Conservation (phyloP, 2,888 invertebrate genomes). For the Hetaerina titia region DNA sequence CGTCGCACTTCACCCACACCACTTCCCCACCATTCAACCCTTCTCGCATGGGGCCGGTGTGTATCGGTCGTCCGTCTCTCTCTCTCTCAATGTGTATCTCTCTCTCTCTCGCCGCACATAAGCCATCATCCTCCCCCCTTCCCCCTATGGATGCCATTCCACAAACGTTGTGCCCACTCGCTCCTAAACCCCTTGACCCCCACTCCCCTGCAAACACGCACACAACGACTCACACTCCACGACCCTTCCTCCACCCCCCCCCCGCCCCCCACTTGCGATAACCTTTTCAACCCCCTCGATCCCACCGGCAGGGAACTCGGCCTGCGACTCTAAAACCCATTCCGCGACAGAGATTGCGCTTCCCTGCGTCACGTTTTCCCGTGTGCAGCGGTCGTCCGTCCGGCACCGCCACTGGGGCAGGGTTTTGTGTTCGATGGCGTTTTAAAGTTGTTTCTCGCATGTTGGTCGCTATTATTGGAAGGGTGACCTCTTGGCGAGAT, state of each 20-base stretch:
- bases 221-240: not conserved
- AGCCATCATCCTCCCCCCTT: not conserved
- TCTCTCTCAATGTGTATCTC: not conserved
- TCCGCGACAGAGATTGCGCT: constrained; percentile 47
- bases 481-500: constrained; percentile 8
- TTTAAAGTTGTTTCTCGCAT: not conserved
- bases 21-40: not conserved
- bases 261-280: not conserved
- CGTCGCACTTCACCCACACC: not conserved
- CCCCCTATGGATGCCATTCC: not conserved
- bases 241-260: not conserved
- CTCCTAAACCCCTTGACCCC: not conserved
- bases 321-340: constrained; percentile 33
- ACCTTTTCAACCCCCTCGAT: not conserved
- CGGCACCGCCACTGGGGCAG: not conserved
- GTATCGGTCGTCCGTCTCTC: not conserved
- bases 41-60: not conserved
- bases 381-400: not conserved
- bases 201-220: not conserved
- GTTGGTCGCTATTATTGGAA: not conserved
- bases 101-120: not conserved
- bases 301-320: not conserved
- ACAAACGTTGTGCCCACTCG: not conserved
- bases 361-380: not conserved
- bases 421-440: not conserved